Conservation (phyloP, 2,888 invertebrate genomes). For the Morpho achilles region DNA sequence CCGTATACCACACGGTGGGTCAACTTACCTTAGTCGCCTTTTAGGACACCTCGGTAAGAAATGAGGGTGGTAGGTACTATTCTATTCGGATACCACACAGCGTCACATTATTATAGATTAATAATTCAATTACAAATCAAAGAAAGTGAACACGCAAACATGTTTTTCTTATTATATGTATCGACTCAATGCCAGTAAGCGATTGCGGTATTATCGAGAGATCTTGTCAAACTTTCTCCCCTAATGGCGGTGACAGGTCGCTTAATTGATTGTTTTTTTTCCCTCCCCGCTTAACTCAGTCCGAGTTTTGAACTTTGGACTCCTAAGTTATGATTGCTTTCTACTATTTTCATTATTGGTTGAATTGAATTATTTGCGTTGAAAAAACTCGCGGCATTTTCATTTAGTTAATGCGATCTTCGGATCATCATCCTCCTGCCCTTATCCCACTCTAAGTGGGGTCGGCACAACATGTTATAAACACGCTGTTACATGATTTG, state of each 20-base stretch:
- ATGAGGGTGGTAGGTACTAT: too few species aligned
- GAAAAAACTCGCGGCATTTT: neutral
- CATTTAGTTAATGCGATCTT: neutral
- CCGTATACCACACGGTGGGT: too few species aligned
- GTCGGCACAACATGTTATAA: too few species aligned
- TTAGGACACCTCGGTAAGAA: too few species aligned
- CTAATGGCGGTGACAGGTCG: constrained; percentile 66
- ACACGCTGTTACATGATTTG: too few species aligned
- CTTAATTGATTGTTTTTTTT: constrained; percentile 72
- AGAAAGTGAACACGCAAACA: neutral
- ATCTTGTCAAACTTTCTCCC: constrained; percentile 35
- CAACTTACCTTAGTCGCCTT: too few species aligned
- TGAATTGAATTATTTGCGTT: constrained; percentile 1
- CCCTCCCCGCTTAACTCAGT: constrained; percentile 34
- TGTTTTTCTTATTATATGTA: constrained; percentile 7
- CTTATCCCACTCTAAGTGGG: too few species aligned
- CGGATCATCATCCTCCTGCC: too few species aligned
- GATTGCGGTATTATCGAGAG: constrained; percentile 14
- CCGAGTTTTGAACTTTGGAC: constrained; percentile 36
- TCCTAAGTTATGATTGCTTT: constrained; percentile 23
- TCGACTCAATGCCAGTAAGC: constrained; percentile 12
- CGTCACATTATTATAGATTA: too few species aligned
- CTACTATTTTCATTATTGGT: constrained; percentile 9
- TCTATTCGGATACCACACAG: too few species aligned
- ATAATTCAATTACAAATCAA: too few species aligned